Evolutionary conservation across 2,888 invertebrate species (phyloP), one percentile per base, ranked within the genome.

Genomic region (Bimastos eiseni): DNA sequence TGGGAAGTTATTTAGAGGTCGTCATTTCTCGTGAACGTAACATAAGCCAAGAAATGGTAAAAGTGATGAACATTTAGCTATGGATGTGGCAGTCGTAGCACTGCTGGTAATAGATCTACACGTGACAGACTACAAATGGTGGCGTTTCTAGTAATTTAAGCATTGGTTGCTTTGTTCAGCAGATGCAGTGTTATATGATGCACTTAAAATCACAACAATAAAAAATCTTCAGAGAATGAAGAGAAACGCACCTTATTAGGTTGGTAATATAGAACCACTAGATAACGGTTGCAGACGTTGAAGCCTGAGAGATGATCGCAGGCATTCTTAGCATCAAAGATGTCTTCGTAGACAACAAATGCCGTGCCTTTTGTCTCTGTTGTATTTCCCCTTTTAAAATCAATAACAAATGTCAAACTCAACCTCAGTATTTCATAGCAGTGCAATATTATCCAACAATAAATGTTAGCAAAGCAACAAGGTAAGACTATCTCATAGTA

Each of bases 241-340:
- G n/a, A n/a, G n/a, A n/a, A n/a, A 91, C 93, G 92, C 93, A 96
- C 96, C 96, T 96, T 96, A 90, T 95, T 96, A 11, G 96, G 95
- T 93, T 99, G 98, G 95, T 99, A 99, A 95, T 99, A 99, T 17
- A 99, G 96, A 2, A 99, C 99, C n/a, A 99, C 99, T 70, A 99
- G 96, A 95, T 99, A 99, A 93, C 99, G 96, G 95, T 99, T 99
- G 95, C 99, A 99, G 49, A 99, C 99, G 95, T 99, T 99, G 95
- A 99, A 99, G 19, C 99, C 99, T 91, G 98, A 98, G 90, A 99
- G 96, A 95, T 99, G 99, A 95, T 99, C 99, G 95, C 99, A 99
- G 8, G 99, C 99, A 96, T 99, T 99, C 95, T 99, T 99, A 0
- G 99, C 99, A 96, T 99, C 99, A 96, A 99, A 99, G 94, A 99